Evolutionary conservation across 2,888 invertebrate genomes (phyloP), one percentile per base, ranked within the genome.

Genomic region (Rambutsinella grinnellia): DNA sequence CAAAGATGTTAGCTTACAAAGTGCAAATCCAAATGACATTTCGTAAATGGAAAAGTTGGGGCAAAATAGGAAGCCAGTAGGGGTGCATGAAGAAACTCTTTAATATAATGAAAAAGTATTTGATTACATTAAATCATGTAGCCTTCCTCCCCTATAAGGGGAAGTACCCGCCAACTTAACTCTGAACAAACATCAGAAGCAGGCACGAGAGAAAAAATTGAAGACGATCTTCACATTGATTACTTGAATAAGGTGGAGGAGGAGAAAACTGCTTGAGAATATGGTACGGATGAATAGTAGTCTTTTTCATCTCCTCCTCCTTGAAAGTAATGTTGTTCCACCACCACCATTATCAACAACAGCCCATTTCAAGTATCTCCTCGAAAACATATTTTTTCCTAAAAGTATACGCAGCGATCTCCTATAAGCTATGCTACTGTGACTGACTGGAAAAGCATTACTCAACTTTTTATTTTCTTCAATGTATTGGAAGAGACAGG

Each of bases 361-460:
- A 46, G 17, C 46, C 44, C 46, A 17, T 46, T 6, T 46, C 15
- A 2, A 46, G 15, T n/a, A n/a, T 46, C 17, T 46, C 17, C 2
- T 17, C 17, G 46, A 15, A 46, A 6, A 46, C 46, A 6, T 46
- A 2, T 17, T n/a, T 46, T 3, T 46, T n/a, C 17, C 23, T 3
- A 10, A 51, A 10, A 19, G 51, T 17, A 19, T 10, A 49, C 49
- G 5, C n/a, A n/a, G n/a, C 13, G 44, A 44, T 44, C 13, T 44
- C 8, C 44, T 10, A 10, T 44, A 44, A 44, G 44, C 6, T 13
- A 44, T 44, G 44, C 44, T 13, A n/a, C 13, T 44, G 44, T 44
- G 6, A 6, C 44, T 53, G 53, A 17, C 21, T 53, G 53, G 53
- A 21, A 60, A 70, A 76, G 66, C 70, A 66, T 70, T 65, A 70